Evolutionary conservation across 2,797 vertebrate genomes (phyloP).

Genomic region (Amblyraja radiata): DNA sequence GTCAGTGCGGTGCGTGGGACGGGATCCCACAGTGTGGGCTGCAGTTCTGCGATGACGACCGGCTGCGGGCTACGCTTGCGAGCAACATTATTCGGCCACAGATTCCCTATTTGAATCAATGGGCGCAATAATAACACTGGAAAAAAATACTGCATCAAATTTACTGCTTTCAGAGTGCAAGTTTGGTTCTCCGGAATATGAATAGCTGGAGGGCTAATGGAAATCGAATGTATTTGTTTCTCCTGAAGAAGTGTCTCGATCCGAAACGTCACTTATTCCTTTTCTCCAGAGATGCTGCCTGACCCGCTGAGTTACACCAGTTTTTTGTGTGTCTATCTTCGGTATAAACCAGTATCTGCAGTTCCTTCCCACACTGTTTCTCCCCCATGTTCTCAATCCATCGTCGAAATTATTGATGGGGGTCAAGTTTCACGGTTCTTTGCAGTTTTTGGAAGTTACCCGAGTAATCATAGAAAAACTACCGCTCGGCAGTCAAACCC

Average conservation of each 20-base stretch:
- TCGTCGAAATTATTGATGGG: background rate
- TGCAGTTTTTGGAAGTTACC: background rate
- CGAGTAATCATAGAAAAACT: background rate
- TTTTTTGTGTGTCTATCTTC: too few species aligned
- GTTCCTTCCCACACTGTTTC: too few species aligned
- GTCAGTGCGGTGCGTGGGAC: constrained; percentile 5
- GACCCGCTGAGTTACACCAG: too few species aligned
- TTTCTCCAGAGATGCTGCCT: too few species aligned
- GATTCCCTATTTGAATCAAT: background rate
- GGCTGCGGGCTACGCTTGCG: background rate
- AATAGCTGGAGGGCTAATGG: background rate
- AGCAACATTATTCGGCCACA: background rate
- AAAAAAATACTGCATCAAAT: background rate
- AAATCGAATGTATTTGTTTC: background rate
- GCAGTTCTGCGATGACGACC: background rate
- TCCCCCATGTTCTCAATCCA: background rate
- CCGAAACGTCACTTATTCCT: too few species aligned
- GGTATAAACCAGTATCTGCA: too few species aligned
- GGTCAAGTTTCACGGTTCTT: too few species aligned
- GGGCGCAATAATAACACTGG: background rate
- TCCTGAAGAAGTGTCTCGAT: too few species aligned
- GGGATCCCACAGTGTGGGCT: background rate
- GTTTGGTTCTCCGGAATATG: background rate
- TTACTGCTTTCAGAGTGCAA: background rate
- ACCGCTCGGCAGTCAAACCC: too few species aligned